Percentiles rank a stretch among this genome's conserved stretches.
These are phyloP conservation scores for Tragulus kanchil DNA, from an alignment of 2,113 vertebrate genomes.

Conservation along the genomic window DNA sequence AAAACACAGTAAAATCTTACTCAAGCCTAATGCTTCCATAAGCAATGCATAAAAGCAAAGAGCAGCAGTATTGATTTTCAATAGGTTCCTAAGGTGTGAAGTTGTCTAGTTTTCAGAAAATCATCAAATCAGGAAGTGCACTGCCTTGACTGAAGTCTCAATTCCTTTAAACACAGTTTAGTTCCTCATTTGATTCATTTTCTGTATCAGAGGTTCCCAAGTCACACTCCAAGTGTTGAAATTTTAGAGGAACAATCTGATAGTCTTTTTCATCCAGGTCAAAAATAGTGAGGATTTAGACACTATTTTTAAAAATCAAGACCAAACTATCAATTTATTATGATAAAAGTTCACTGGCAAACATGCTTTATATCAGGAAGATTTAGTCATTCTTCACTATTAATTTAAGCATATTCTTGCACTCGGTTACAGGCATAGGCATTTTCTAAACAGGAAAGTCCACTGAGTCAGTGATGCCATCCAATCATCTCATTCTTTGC, in stretches of 20 bases:
- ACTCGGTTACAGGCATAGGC: not conserved
- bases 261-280: not conserved
- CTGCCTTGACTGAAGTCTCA: not conserved
- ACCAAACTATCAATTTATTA: not conserved
- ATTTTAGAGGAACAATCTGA: not conserved
- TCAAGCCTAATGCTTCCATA: not conserved
- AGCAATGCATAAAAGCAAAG: not conserved
- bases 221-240: not conserved
- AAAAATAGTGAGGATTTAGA: not conserved
- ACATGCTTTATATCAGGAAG: not conserved
- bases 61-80: not conserved
- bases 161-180: not conserved
- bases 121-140: not conserved
- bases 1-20: no score
- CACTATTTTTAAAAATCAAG: not conserved
- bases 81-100: rapidly evolving
- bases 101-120: not conserved
- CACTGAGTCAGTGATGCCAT: not conserved
- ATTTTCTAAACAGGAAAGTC: no score
- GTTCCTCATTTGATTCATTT: not conserved
- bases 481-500: not conserved
- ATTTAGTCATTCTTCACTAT: not conserved
- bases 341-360: not conserved
- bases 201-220: not conserved
- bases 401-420: not conserved